Base-by-base conservation (phyloP, 2,888 invertebrate genomes). In the Electrophaes corylata region DNA sequence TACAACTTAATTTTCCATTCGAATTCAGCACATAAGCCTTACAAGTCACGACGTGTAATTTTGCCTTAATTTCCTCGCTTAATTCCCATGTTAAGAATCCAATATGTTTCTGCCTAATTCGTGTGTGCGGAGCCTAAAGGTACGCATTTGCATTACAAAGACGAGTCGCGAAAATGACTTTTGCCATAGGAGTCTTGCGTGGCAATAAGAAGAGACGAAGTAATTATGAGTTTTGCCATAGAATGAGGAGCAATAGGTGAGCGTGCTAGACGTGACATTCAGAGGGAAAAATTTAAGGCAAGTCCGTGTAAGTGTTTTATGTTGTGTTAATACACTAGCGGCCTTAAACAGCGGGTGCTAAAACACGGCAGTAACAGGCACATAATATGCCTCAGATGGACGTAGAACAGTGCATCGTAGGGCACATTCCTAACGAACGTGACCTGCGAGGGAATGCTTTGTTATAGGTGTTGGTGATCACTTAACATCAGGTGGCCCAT, bases 81-180 rank as follows among this genome's bases (percentile, higher is more conserved):
- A 69, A 75, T 74, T 69, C 67, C 56, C 66, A 60, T 66, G 73
- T 68, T 64, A 70, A 70, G 70, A 71, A 70, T 72, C 70, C 72
- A 77, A 78, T 78, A 76, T 71, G 60, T 59, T 48, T 45, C 54
- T 40, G 59, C 56, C 50, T 62, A 56, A 62, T 59, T 59, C 59
- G 56, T 59, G 59, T 58, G 55, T 54, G 57, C 49, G 54, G 19
- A 35, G 50, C 51, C 54, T 60, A 54, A 53, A 62, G 44, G 40
- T 47, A 50, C 57, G 51, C 65, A 83, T 88, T 88, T 81, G 80
- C 87, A 87, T 88, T 61, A 82, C 83, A 86, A 84, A 87, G 85
- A 75, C 67, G 66, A 67, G 72, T 68, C 46, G 69, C 72, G 74
- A 66, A 78, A 83, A 83, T 84, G 81, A 81, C 78, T 74, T 69